A percentile compares a stretch with the other conserved stretches of the same genome.
Conservation (phyloP, 2,888 invertebrate species). For the Thymelicus lineola region DNA sequence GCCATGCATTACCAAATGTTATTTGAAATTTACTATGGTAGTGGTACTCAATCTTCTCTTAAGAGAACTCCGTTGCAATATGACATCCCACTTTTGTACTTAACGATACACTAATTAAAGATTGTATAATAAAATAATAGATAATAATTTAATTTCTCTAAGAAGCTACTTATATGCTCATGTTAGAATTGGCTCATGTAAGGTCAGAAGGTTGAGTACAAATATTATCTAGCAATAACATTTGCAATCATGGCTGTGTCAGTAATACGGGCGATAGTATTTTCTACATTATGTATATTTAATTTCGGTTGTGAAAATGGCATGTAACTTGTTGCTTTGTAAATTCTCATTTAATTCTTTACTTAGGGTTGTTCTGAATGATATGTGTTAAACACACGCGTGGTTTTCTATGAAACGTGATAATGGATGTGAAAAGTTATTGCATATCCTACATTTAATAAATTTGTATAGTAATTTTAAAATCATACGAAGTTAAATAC, state of each 20-base stretch:
- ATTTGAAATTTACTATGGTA: background rate
- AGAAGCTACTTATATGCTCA: background rate
- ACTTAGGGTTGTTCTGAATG: constrained; percentile 72
- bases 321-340: constrained; percentile 77
- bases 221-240: constrained; percentile 1
- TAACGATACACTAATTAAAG: too few relatives aligned
- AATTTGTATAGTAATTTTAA: constrained; percentile 46
- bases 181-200: too few relatives aligned
- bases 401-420: constrained; percentile 72
- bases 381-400: constrained; percentile 80
- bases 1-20: constrained; percentile 15
- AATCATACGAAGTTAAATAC: constrained; percentile 28
- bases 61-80: too few relatives aligned
- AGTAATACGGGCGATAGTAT: constrained; percentile 51
- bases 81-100: too few relatives aligned
- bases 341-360: constrained; percentile 74
- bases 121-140: too few relatives aligned
- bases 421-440: constrained; percentile 61
- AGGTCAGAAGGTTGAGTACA: background rate
- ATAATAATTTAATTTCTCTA: too few relatives aligned
- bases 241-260: constrained; percentile 22
- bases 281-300: constrained; percentile 70
- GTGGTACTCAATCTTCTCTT: background rate
- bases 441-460: constrained; percentile 66
- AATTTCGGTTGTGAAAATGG: constrained; percentile 85